Conservation (phyloP, 2,888 invertebrate genomes). For the Alsophila aescularia region DNA sequence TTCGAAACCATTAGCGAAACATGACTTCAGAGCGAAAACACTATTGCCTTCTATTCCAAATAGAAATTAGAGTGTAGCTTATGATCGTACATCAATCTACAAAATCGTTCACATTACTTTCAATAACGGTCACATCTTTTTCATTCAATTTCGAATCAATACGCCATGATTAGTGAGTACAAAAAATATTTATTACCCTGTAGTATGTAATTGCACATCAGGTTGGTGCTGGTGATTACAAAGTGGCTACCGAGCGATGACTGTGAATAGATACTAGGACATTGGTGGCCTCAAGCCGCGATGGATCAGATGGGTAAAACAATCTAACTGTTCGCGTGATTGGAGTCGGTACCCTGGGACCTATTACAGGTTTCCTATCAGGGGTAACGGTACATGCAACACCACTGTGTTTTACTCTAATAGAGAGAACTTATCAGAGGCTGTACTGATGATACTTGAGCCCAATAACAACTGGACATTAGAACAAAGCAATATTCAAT, state of each 20-base stretch:
- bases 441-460: constrained; percentile 40
- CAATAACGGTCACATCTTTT: constrained; percentile 36
- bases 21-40: constrained; percentile 10
- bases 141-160: constrained; percentile 37
- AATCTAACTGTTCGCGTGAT: constrained; percentile 67
- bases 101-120: constrained; percentile 12
- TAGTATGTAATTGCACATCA: constrained; percentile 35
- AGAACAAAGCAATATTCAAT: constrained; percentile 3
- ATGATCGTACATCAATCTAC: constrained; percentile 20
- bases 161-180: constrained; percentile 31
- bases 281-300: constrained; percentile 27
- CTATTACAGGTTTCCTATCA: constrained; percentile 69
- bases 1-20: constrained; percentile 14
- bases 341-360: constrained; percentile 59
- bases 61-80: constrained; percentile 21
- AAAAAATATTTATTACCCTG: constrained; percentile 38
- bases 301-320: constrained; percentile 50
- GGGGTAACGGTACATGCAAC: constrained; percentile 66
- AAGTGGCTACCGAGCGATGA: constrained; percentile 28
- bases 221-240: constrained; percentile 22
- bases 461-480: constrained; percentile 2
- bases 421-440: constrained; percentile 41
- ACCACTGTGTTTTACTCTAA: constrained; percentile 57
- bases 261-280: constrained; percentile 12
- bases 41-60: constrained; percentile 13